phyloP scores from a whole-genome alignment of 1,140 invertebrate species.

The Apocrypta bakeri region DNA sequence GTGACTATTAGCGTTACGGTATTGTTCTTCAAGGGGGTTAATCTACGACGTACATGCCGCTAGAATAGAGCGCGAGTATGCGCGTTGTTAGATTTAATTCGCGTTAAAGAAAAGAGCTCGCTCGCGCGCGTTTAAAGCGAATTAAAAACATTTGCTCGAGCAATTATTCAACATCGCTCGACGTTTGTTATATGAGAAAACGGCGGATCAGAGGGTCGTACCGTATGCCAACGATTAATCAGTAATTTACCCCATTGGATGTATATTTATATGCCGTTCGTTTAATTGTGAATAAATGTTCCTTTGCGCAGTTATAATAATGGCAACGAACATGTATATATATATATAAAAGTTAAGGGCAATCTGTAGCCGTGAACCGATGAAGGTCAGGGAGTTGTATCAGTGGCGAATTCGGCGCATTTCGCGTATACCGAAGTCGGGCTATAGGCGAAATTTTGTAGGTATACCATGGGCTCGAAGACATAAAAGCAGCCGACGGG shows the following conservation, averaged over 20 bases:
- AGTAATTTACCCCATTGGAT: not conserved
- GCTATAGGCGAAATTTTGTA: not conserved
- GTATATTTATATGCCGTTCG: not conserved
- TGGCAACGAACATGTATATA: not conserved
- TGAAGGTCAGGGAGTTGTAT: not conserved
- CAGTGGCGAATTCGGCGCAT: not conserved
- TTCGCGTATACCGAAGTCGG: not conserved
- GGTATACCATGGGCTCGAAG: conserved; percentile 29
- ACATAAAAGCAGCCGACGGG: not conserved
- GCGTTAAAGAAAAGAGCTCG: no score
- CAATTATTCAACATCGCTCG: conserved; percentile 27
- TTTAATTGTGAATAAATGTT: not conserved
- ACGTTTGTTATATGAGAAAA: not conserved
- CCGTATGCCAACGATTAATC: not conserved
- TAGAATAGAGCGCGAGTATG: not conserved
- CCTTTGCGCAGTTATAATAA: not conserved
- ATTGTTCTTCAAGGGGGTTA: not conserved
- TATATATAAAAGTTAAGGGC: not conserved
- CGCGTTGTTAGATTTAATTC: not conserved
- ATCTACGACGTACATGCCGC: not conserved
- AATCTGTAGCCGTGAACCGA: not conserved
- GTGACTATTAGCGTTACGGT: conserved; percentile 7
- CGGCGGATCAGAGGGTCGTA: not conserved
- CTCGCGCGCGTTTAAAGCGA: not conserved
- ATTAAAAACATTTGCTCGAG: conserved; percentile 2